These are phyloP conservation scores for Micromussa lordhowensis DNA, from an alignment of 92 coral and sea anemone genomes.

Conservation along the genomic window DNA sequence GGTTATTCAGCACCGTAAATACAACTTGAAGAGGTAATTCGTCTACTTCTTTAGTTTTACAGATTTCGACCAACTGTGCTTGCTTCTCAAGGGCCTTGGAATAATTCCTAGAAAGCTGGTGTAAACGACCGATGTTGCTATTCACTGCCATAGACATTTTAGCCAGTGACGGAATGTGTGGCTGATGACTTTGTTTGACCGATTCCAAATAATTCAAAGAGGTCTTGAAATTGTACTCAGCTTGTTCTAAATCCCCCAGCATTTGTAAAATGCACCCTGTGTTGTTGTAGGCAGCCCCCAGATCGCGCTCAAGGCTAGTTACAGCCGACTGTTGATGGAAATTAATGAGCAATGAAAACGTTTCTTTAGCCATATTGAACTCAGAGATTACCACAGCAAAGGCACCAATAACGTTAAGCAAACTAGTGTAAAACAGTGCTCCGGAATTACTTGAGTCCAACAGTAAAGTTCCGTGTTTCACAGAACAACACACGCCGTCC, in stretches of 20 bases:
- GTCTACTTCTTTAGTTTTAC: not conserved
- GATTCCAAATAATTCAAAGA: not conserved
- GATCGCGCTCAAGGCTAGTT: not conserved
- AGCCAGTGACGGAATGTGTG: not conserved
- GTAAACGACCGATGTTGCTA: slow-evolving; percentile 15
- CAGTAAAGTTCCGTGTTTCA: slow-evolving; percentile 17
- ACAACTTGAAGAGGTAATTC: not conserved
- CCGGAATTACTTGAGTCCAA: slow-evolving; percentile 21
- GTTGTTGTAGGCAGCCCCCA: slow-evolving; percentile 32
- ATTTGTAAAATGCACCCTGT: not conserved
- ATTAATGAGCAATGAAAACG: not conserved
- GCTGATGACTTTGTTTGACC: no score
- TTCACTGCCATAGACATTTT: not conserved
- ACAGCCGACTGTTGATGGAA: not conserved
- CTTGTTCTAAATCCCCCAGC: not conserved
- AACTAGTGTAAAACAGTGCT: not conserved
- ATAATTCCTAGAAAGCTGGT: not conserved
- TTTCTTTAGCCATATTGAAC: not conserved
- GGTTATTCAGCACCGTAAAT: slow-evolving; percentile 9
- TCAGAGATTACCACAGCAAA: slow-evolving; percentile 8
- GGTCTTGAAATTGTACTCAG: not conserved
- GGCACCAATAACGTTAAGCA: not conserved
- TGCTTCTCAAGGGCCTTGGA: not conserved
- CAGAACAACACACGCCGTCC: not conserved
- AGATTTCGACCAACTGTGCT: not conserved